These are phyloP conservation scores for Thera obeliscata DNA, from an alignment of 2,888 invertebrate species.

Conservation along the genomic window DNA sequence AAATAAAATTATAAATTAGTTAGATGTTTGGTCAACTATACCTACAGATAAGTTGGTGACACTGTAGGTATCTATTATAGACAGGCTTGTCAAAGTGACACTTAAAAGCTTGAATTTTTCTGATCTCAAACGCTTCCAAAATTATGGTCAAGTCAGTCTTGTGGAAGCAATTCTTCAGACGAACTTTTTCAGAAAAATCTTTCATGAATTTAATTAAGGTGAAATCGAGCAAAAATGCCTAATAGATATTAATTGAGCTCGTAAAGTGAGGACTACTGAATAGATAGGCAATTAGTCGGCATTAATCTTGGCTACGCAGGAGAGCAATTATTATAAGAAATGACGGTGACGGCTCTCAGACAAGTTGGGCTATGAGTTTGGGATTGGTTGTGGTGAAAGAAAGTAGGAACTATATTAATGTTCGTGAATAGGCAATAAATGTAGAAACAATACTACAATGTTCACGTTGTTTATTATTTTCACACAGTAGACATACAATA, in stretches of 20 bases:
- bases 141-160: neutral
- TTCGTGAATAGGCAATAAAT: neutral
- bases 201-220: conserved; percentile 52
- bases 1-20: no score
- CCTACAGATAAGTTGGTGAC: no score
- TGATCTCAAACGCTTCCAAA: neutral
- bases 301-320: conserved; percentile 67
- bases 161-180: neutral
- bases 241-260: conserved; percentile 65
- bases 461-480: neutral
- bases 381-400: conserved; percentile 48
- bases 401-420: neutral
- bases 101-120: neutral
- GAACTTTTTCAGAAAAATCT: conserved; percentile 36
- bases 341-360: conserved; percentile 67
- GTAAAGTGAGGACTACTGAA: conserved; percentile 63
- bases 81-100: neutral
- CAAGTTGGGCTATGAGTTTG: conserved; percentile 55
- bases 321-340: conserved; percentile 76
- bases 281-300: conserved; percentile 73
- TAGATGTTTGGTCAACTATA: no score
- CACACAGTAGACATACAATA: no score
- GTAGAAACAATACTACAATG: neutral
- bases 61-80: no score
- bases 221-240: conserved; percentile 51